Base-by-base conservation (phyloP, 2,888 invertebrate species). In the Luffia ferchaultella region DNA sequence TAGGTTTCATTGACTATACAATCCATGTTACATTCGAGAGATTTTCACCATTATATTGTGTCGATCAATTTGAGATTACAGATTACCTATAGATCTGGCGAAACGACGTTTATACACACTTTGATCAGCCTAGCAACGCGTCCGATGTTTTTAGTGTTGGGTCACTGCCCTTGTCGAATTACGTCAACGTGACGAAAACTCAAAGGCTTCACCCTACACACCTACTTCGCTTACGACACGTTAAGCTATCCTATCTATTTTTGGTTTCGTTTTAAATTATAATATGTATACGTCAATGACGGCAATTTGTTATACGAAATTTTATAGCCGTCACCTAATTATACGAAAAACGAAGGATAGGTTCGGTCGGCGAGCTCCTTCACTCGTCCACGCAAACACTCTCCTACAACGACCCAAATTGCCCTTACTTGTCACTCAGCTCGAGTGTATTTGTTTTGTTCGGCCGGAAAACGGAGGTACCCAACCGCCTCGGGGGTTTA, bases 361-460 rank as follows among this genome's bases (percentile, higher is more conserved):
- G 3, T 7, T 30, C 12, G 5, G 3, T 30, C 30, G 30, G 3
- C 54, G 55, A 53, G 49, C 50, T 51, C 46, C 54, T 50, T 53
- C 55, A 56, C 55, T 57, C 12, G 60, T 57, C 61, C 64, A 62
- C 57, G 61, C 65, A 74, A 75, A 75, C 72, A 71, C 69, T 70
- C 62, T 55, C 58, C 58, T 57, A 30, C 60, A 40, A 45, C 65
- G 64, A 64, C 67, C 70, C 60, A 68, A 70, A 75, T 73, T 69
- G 64, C 65, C 68, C 58, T 69, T 67, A 65, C 69, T 70, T 70
- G 71, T 73, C 71, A 67, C 65, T 62, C 46, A 41, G 48, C 56
- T 55, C 50, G 54, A 52, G 55, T 52, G 58, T 30, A 30, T 30
- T 30, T 30, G 30, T 30, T 7, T 30, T 30, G 30, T 30, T 30